Evolutionary conservation across 1,140 invertebrate genomes (phyloP), one percentile per base, ranked within the genome.

Genomic region (Diabrotica virgifera): DNA sequence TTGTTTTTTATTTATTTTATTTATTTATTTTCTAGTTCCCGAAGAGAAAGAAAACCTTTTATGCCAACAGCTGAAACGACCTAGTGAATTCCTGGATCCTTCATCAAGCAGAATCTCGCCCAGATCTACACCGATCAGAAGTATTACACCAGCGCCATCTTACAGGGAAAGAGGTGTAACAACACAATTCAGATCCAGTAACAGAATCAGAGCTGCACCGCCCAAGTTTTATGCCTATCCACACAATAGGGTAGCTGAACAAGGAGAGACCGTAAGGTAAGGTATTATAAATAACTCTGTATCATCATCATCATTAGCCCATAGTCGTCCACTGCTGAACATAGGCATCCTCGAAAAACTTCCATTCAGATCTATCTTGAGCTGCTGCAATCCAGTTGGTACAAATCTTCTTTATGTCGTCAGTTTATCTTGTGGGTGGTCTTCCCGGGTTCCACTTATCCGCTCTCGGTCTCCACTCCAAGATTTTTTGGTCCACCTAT

Each of bases 151-250:
- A 0, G 79, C 89, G 54, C 87, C 87, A 5, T 66, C 70, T 56
- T 52, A 63, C 14, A 53, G 69, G n/a, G 62, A 64, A 13, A 36
- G 55, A 10, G 5, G 40, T 14, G 13, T 14, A 8, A 36, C 50
- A n/a, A 11, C 8, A 8, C 54, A 60, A 38, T 24, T 58, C 5
- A 64, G 61, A 38, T 37, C 61, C 6, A 37, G 68, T 7, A 24
- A 24, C 4, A 65, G 65, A 46, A 65, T 68, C 6, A 46, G 73
- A 67, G 72, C 72, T 40, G 74, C 82, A 46, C 82, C 90, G 3
- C 91, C 92, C 0, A 92, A 92, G 78, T 95, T 96, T 80, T 91
- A 93, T 77, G 90, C 92, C 14, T 89, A 93, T 63, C 93, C 93
- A 2, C 91, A 92, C 74, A 93, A 94, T 76, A 86, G 89, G 54